Evolutionary conservation across 2,888 invertebrate species (phyloP), one percentile per base, ranked within the genome.

Genomic region (Euclidia mi): DNA sequence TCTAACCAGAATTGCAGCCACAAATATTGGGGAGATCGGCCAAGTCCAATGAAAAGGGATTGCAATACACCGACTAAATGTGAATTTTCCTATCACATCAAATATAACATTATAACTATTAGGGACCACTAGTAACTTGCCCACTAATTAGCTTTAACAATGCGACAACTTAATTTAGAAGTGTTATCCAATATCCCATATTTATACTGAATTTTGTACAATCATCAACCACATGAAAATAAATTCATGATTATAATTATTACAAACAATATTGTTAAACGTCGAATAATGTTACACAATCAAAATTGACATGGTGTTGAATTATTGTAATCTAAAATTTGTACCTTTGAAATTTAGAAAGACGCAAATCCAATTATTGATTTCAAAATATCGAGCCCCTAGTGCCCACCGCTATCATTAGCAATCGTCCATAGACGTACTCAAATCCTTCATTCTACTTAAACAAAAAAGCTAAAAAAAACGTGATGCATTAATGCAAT

Each of bases 401-500:
- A 75, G 71, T 84, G 83, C 80, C 64, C 84, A 77, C 68, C 67
- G 65, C 64, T 66, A 73, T 66, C 56, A 52, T 57, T 53, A 64
- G 68, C 68, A 81, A 83, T 78, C 81, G 77, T 78, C 78, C 79
- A 76, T 78, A 78, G 79, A 76, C 81, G 75, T 79, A 80, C 77
- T 76, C 76, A 65, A 68, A 79, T 79, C 85, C 76, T 82, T 80
- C 81, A 71, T 76, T 74, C 69, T 79, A 87, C 82, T 82, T 87
- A 87, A 85, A 78, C 78, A 83, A 81, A 83, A 86, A 88, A 84
- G 78, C 84, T 83, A 83, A 87, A 88, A n/a, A 86, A 87, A 88
- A 89, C 84, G 85, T 90, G 90, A 89, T 88, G 94, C 93, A 92
- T 92, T 94, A 90, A 92, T 93, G 92, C 93, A 91, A 88, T 87